A percentile compares a stretch with the other conserved stretches of the same genome.
These are phyloP conservation scores for Ptiloglossa arizonensis DNA, from an alignment of 1,140 invertebrate genomes.

Conservation along the genomic window DNA sequence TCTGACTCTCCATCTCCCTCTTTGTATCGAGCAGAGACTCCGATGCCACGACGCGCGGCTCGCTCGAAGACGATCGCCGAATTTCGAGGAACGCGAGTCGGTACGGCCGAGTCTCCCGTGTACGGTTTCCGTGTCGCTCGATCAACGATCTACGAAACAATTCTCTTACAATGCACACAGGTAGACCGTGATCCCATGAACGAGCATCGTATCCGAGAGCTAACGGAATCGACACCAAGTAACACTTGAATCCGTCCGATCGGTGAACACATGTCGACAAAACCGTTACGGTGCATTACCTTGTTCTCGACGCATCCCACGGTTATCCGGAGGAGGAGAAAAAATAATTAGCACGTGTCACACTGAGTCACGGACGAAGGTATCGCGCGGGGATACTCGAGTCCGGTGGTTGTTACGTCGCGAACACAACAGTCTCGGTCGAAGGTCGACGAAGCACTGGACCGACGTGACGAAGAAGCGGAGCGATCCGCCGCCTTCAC, in stretches of 20 bases:
- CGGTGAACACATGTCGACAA: slow-evolving; percentile 28
- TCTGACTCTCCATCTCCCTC: no score
- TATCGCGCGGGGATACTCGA: not conserved
- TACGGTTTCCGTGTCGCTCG: no score
- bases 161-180: not conserved
- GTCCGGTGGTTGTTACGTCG: slow-evolving; percentile 25
- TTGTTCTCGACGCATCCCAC: slow-evolving; percentile 60
- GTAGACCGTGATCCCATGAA: not conserved
- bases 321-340: slow-evolving; percentile 61
- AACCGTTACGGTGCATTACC: slow-evolving; percentile 60
- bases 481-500: slow-evolving; percentile 30
- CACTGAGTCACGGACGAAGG: slow-evolving; percentile 59
- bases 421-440: slow-evolving; percentile 57
- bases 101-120: slow-evolving; percentile 6
- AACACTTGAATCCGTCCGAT: slow-evolving; percentile 31
- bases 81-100: no score
- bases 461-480: slow-evolving; percentile 39
- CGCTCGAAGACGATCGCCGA: not conserved
- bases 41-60: no score
- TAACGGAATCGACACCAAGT: slow-evolving; percentile 25
- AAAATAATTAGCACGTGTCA: slow-evolving; percentile 65
- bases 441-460: slow-evolving; percentile 45
- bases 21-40: not conserved
- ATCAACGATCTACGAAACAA: not conserved
- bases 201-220: not conserved